Evolutionary conservation across 2,888 invertebrate species (phyloP).

Genomic region (Caenorhabditis sp.): DNA sequence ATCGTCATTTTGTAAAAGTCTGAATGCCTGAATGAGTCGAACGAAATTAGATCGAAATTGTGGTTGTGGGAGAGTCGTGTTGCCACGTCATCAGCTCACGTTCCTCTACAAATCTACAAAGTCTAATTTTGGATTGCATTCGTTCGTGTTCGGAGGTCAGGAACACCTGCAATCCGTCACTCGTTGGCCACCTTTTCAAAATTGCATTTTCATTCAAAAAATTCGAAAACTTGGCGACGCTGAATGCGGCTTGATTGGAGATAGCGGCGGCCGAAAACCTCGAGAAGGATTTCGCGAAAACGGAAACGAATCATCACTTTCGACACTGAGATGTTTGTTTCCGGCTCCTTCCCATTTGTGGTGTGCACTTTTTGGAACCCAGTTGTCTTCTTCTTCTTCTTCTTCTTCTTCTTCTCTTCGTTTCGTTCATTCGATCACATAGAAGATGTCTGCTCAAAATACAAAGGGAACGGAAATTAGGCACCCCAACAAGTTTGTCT

Average conservation of each 20-base stretch:
- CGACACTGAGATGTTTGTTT: neutral
- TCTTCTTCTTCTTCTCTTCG: neutral
- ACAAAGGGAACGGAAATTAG: constrained; percentile 28
- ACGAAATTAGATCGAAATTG: no score
- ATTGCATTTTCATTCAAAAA: constrained; percentile 21
- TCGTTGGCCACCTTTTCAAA: constrained; percentile 5
- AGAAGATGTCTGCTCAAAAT: neutral
- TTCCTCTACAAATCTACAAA: constrained; percentile 8
- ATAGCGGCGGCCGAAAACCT: neutral
- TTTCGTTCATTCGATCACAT: neutral
- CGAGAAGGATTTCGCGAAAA: neutral
- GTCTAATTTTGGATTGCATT: no score
- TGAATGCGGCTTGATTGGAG: neutral
- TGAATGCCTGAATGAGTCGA: no score
- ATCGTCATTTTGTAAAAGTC: neutral
- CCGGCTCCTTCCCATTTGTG: neutral
- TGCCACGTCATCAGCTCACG: neutral
- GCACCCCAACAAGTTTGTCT: no score
- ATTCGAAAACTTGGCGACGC: neutral
- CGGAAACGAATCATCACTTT: neutral
- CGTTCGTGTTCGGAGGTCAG: constrained; percentile 8
- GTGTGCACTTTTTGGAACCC: neutral
- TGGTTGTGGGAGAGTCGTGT: neutral
- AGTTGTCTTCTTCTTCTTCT: neutral
- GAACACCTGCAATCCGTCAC: constrained; percentile 28